Evolutionary conservation across 2,797 vertebrate species (phyloP).

Genomic region (Hyperoplus lanceolatus): DNA sequence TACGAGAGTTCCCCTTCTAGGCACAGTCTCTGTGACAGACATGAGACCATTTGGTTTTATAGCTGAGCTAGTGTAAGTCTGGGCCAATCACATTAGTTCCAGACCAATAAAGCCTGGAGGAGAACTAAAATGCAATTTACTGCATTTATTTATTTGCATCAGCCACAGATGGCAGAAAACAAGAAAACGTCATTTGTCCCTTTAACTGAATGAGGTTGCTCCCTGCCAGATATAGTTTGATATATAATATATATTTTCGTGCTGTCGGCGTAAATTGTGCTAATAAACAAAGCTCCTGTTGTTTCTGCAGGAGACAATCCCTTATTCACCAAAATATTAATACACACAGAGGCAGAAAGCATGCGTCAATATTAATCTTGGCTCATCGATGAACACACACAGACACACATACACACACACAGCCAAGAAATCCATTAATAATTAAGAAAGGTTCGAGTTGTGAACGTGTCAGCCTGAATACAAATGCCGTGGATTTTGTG

Average conservation of each 20-base stretch:
- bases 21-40: constrained; percentile 29
- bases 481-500: constrained; percentile 58
- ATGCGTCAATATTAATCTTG: constrained; percentile 81
- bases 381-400: constrained; percentile 34
- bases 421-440: constrained; percentile 72
- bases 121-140: constrained; percentile 49
- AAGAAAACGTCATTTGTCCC: neutral
- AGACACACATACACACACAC: constrained; percentile 19
- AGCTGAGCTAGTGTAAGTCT: constrained; percentile 29
- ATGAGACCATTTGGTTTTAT: constrained; percentile 41
- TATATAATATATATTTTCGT: constrained; percentile 8
- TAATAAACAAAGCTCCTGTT: constrained; percentile 46
- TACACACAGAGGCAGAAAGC: constrained; percentile 69
- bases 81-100: constrained; percentile 62
- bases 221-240: constrained; percentile 7
- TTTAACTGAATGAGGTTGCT: constrained; percentile 27
- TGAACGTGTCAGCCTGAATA: constrained; percentile 68
- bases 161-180: constrained; percentile 8
- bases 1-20: constrained; percentile 6
- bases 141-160: constrained; percentile 33
- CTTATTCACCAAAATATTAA: constrained; percentile 81
- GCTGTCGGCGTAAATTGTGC: constrained; percentile 36
- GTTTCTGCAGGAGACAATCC: constrained; percentile 73
- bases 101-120: constrained; percentile 41
- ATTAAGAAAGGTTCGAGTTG: constrained; percentile 72